phyloP scores from a whole-genome alignment of 64 coral and sea anemone genomes.

The Montipora efflorescens region DNA sequence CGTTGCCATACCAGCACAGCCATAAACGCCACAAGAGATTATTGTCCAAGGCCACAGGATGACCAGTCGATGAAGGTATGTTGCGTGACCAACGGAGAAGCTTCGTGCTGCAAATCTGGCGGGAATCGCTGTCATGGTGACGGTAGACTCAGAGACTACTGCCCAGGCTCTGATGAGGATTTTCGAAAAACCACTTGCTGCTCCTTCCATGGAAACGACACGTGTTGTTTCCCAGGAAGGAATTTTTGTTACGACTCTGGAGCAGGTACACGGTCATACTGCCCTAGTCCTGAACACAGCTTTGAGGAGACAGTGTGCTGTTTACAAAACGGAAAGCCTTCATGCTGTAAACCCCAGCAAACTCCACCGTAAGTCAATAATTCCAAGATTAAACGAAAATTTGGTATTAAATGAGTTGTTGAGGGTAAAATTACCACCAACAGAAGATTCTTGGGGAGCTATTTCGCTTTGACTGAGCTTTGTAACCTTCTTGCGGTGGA shows the following conservation, averaged over 20 bases:
- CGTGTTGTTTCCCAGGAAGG: not conserved
- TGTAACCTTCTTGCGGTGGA: too few relatives aligned
- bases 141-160: not conserved
- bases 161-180: not conserved
- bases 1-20: not conserved
- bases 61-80: not conserved
- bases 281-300: not conserved
- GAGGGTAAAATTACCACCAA: too few relatives aligned
- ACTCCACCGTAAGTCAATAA: not conserved
- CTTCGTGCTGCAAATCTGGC: not conserved
- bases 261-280: not conserved
- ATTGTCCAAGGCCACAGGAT: not conserved
- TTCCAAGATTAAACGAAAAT: too few relatives aligned
- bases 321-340: not conserved
- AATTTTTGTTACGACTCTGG: not conserved
- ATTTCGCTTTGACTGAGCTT: too few relatives aligned
- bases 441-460: too few relatives aligned
- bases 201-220: not conserved
- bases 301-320: not conserved
- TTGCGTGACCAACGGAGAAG: not conserved
- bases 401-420: too few relatives aligned
- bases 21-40: not conserved
- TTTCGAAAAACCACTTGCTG: not conserved
- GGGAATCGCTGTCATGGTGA: conserved; percentile 1
- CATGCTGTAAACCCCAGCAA: not conserved